Evolutionary conservation across 2,888 invertebrate genomes (phyloP).

Genomic region (Salpingus planirostris): DNA sequence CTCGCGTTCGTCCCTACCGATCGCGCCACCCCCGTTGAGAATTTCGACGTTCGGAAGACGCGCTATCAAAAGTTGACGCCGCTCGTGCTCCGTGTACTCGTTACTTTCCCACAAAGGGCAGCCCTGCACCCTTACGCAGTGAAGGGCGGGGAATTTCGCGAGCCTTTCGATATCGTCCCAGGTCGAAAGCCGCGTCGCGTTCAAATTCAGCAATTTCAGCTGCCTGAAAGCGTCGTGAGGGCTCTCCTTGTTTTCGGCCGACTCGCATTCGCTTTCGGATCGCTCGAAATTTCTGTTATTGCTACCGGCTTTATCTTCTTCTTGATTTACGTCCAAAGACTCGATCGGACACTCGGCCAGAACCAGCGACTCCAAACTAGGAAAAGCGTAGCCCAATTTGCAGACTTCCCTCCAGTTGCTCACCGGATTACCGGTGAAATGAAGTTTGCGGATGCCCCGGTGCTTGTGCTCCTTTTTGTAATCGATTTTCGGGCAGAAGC

Average conservation of each 20-base stretch:
- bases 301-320: slow-evolving; percentile 15
- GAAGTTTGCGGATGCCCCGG: slow-evolving; percentile 64
- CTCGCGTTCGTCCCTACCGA: slow-evolving; percentile 77
- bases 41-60: slow-evolving; percentile 77
- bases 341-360: slow-evolving; percentile 77
- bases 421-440: slow-evolving; percentile 84
- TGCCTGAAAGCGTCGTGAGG: slow-evolving; percentile 57
- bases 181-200: slow-evolving; percentile 70
- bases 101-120: slow-evolving; percentile 68
- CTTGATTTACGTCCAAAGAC: slow-evolving; percentile 40
- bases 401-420: slow-evolving; percentile 75
- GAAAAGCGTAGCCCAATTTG: slow-evolving; percentile 78
- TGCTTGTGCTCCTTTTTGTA: slow-evolving; percentile 43
- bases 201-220: slow-evolving; percentile 73
- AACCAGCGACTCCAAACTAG: slow-evolving; percentile 74
- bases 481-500: slow-evolving; percentile 25
- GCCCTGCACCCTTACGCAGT: slow-evolving; percentile 74
- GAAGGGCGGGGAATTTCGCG: slow-evolving; percentile 71
- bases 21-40: slow-evolving; percentile 81
- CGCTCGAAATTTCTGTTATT: slow-evolving; percentile 31
- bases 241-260: slow-evolving; percentile 44
- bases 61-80: slow-evolving; percentile 79
- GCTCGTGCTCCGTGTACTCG: slow-evolving; percentile 81
- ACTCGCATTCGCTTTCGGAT: slow-evolving; percentile 51
- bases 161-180: slow-evolving; percentile 88